Base-by-base conservation (phyloP, 2,797 vertebrate genomes). In the Nyctalus aviator region DNA sequence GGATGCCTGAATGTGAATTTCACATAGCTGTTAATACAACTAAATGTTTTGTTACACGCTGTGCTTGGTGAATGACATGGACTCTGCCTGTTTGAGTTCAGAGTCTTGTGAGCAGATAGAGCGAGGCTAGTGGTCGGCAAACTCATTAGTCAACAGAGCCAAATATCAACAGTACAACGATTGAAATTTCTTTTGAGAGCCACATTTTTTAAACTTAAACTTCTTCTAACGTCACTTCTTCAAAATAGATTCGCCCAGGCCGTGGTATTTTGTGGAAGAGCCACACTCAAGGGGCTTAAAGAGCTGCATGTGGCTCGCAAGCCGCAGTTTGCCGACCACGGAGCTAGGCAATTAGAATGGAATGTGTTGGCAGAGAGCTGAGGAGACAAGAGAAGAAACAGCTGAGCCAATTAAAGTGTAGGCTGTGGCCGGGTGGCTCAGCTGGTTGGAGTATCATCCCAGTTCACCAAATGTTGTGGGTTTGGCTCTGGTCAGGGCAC, bases 1-100 rank as follows among this genome's bases (percentile, higher is more conserved):
- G 48, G 18, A 72, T 90, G 35, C 44, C 57, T 59, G 41, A 75
- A 48, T 44, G 18, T 78, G 41, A 21, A 57, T 77, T 89, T 90
- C 48, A 84, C 35, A 71, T 7, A 4, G 41, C 68, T 78, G 57
- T 86, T 90, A 81, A 86, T n/a, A 62, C 41, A 84, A 64, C 25
- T 53, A 23, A 18, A 35, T 66, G 37, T 78, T 91, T 91, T 89
- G 15, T 93, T 91, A 55, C 17, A 48, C 25, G 53, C 32, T 14
- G 0, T 55, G 44, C 46, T 83, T 95, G 44, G 44, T 76, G 77
- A 41, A 37, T 57, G 53, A 84, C 6, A 7, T 82, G 81, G 37
- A 86, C 79, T 21, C 46, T 84, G 82, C 53, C 62, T 84, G 17
- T 90, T 2, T 64, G 71, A 95, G 64, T 25, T 84, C 75, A 88